Percentiles rank a stretch among this genome's conserved stretches.
Conservation (phyloP, 2,888 invertebrate species). For the Cenopis cana region DNA sequence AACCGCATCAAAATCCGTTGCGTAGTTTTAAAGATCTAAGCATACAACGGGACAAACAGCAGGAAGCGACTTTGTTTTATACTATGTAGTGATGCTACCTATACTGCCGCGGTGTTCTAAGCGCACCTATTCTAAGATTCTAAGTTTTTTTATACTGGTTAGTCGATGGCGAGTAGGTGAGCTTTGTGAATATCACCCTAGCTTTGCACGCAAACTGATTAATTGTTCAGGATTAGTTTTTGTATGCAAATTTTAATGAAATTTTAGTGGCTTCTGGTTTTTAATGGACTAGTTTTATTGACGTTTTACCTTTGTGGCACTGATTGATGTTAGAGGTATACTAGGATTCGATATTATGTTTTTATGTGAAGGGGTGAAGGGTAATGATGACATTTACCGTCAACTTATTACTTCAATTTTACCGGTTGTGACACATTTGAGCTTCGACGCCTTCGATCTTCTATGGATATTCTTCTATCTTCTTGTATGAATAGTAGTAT, state of each 20-base stretch:
- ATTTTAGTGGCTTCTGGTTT: conserved; percentile 29
- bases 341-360: conserved; percentile 10
- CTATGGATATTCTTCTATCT: no score
- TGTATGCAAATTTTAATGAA: conserved; percentile 29
- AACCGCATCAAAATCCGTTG: no score
- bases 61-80: no score
- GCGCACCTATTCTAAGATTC: background rate
- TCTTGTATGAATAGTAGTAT: no score
- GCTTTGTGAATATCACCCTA: background rate
- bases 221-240: conserved; percentile 36
- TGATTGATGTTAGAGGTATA: conserved; percentile 26
- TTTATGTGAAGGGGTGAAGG: background rate
- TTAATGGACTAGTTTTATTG: conserved; percentile 24
- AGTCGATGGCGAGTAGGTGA: background rate
- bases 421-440: background rate
- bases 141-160: background rate
- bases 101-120: background rate
- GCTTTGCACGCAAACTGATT: conserved; percentile 24
- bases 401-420: background rate
- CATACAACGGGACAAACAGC: no score
- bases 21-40: no score
- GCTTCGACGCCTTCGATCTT: no score
- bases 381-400: background rate
- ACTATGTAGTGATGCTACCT: background rate
- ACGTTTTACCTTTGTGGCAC: conserved; percentile 25